Evolutionary conservation across 2,797 vertebrate species (phyloP).

Genomic region (Gallinago stenura): DNA sequence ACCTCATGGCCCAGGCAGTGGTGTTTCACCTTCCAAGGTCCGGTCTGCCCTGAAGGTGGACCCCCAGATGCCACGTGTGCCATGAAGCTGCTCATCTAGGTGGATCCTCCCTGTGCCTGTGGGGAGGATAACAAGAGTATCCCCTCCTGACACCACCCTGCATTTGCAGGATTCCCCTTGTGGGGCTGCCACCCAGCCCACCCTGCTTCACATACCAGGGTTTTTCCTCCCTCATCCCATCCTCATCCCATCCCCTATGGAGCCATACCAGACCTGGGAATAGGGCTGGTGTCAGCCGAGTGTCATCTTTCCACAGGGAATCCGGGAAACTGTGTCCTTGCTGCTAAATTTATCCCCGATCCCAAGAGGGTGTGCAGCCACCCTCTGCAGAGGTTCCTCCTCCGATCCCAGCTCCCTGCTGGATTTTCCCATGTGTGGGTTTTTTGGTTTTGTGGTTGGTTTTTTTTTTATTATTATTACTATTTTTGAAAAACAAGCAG

Average conservation of each 20-base stretch:
- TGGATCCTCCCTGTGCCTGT: neutral
- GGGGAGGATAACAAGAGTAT: neutral
- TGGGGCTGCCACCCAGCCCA: neutral
- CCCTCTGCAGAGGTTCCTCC: neutral
- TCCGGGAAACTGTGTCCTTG: fast-evolving
- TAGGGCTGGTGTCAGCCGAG: neutral
- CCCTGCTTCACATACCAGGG: fast-evolving
- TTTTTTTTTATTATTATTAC: neutral
- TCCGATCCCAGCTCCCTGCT: neutral
- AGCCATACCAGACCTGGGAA: neutral
- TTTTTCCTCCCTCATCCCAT: too few species aligned
- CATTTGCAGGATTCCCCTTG: fast-evolving
- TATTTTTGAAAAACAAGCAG: neutral
- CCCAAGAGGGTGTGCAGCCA: neutral
- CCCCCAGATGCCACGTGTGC: neutral
- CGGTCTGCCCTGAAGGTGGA: neutral
- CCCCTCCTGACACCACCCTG: neutral
- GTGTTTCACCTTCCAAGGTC: neutral
- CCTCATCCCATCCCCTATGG: fast-evolving
- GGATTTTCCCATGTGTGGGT: neutral
- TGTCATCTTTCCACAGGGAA: neutral
- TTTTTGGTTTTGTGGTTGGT: too few species aligned
- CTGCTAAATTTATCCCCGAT: conserved; percentile 8
- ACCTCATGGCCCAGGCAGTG: neutral
- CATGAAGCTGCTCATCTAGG: neutral